Evolutionary conservation across 2,888 invertebrate species (phyloP).

Genomic region (Neoaliturus tenellus): DNA sequence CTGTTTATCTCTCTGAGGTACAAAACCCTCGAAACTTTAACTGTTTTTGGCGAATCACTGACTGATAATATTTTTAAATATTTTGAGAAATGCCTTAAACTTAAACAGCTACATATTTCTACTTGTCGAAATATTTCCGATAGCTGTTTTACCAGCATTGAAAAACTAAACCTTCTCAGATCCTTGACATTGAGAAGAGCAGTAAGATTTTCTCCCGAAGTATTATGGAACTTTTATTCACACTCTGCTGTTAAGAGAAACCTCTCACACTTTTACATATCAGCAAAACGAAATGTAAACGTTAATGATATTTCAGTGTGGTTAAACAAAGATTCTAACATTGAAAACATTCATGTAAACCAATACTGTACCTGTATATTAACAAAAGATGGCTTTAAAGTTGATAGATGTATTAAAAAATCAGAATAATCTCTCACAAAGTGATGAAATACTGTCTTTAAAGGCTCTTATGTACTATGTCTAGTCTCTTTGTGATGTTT

Average conservation of each 20-base stretch:
- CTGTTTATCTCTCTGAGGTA: constrained; percentile 29
- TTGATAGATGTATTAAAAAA: neutral
- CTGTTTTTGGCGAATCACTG: constrained; percentile 48
- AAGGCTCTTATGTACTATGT: too few species aligned
- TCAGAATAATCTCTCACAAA: neutral
- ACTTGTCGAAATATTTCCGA: constrained; percentile 45
- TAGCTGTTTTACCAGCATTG: constrained; percentile 21
- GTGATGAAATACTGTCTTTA: too few species aligned
- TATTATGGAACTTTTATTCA: constrained; percentile 40
- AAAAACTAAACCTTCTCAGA: constrained; percentile 25
- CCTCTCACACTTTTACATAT: constrained; percentile 49
- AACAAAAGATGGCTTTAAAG: constrained; percentile 41
- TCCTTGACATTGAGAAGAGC: constrained; percentile 51
- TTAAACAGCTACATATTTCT: constrained; percentile 53
- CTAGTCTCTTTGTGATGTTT: too few species aligned
- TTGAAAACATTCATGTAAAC: constrained; percentile 20
- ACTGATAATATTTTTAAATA: constrained; percentile 35
- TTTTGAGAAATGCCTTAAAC: constrained; percentile 31
- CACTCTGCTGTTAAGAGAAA: neutral
- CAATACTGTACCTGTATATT: constrained; percentile 50
- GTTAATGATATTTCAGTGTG: constrained; percentile 30
- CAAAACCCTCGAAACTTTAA: constrained; percentile 1
- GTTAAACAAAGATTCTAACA: neutral
- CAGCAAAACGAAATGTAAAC: constrained; percentile 27
- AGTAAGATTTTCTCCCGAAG: neutral